Conservation (phyloP, 1,140 invertebrate species). For the Dendrolimus punctatus region DNA sequence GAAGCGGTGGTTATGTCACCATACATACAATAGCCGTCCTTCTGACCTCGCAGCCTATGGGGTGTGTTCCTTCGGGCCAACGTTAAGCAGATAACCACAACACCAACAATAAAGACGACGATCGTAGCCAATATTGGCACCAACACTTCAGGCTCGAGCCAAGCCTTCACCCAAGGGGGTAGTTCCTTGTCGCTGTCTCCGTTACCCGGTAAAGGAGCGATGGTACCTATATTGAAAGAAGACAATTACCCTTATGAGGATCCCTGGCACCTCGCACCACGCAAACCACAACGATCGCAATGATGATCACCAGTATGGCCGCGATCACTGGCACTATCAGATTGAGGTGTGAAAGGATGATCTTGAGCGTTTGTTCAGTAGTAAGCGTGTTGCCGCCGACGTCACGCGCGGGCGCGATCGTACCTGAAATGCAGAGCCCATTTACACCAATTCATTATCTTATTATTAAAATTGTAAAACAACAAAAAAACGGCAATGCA, state of each 20-base stretch:
- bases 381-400: conserved; percentile 79
- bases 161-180: conserved; percentile 87
- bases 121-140: conserved; percentile 88
- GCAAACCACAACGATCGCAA: conserved; percentile 93
- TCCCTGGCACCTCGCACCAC: conserved; percentile 87
- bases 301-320: conserved; percentile 91
- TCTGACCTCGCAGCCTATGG: conserved; percentile 85
- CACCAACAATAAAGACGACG: conserved; percentile 89
- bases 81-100: conserved; percentile 90
- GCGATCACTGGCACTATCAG: conserved; percentile 95
- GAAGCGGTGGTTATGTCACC: conserved; percentile 63
- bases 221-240: conserved; percentile 76
- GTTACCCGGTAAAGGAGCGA: conserved; percentile 83
- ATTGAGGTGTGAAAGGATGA: conserved; percentile 90
- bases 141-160: conserved; percentile 89
- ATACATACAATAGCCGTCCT: conserved; percentile 78
- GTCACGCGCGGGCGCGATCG: conserved; percentile 92
- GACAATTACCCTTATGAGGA: conserved; percentile 83
- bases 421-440: conserved; percentile 85
- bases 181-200: conserved; percentile 68
- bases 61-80: conserved; percentile 84
- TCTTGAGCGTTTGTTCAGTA: conserved; percentile 85
- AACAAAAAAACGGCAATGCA: conserved; percentile 44
- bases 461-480: conserved; percentile 16
- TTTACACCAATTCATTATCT: conserved; percentile 13